Base-by-base conservation (phyloP, 2,888 invertebrate species). In the Lasioglossum morio region DNA sequence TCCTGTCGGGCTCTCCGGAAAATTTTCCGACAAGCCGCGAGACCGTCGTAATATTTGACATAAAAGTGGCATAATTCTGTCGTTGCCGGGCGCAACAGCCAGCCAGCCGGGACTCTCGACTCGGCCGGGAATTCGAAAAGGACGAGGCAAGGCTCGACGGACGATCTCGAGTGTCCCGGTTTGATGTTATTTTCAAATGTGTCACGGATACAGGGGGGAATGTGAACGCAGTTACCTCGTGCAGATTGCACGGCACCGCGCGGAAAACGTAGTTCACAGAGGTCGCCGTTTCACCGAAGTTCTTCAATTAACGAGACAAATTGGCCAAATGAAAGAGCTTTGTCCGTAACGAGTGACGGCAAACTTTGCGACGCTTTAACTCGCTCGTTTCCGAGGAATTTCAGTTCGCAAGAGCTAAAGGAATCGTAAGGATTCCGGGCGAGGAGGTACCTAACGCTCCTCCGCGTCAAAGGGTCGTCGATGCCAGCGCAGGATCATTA, bases 251-350 rank as follows among this genome's bases (percentile, higher is more conserved):
- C 66, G 74, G 63, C 19, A 30, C 63, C 63, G 63, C 30, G 63
- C 3, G 30, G 63, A 19, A 19, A 19, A 34, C 19, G 34, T 8
- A 30, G 63, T 30, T 63, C 63, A 30, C 57, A 34, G 30, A 16
- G 63, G 8, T 19, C 63, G 19, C 30, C 19, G 63, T 74, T 74
- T 57, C 14, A 19, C 48, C 74, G 66, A 72, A 72, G 57, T 77
- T 53, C 70, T 70, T 86, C 86, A 75, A 86, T 86, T 81, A 86
- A 78, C 70, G 43, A 66, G 87, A 72, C 81, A 78, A 86, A 81
- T 86, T 86, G 81, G 72, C 81, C 63, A 78, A 86, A 81, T 70
- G 86, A 81, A 77, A 72, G 74, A 43, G 60, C 53, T 53, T 74
- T 43, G 40, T 53, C n/a, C 48, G 63, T 75, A 75, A 86, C 77